Evolutionary conservation across 2,888 invertebrate species (phyloP), one percentile per base, ranked within the genome.

Genomic region (Chouioia cunea): DNA sequence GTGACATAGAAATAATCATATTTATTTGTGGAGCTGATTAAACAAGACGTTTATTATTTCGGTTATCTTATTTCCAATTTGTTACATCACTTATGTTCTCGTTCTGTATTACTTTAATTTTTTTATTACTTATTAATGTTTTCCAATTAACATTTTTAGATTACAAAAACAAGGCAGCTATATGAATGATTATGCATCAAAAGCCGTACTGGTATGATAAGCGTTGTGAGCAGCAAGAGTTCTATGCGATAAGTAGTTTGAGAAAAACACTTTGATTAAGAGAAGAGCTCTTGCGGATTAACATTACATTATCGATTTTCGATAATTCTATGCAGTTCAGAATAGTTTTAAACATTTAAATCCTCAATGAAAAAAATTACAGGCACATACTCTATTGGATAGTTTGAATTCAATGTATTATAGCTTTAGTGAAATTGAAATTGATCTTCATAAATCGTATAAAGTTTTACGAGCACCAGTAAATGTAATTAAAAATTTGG

Each of bases 221-320:
- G 10, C 36, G 6, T 10, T 36, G 36, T 36, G 36, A 36, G 12
- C 10, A 36, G 10, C 36, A 36, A 52, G 27, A 23, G 18, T 14
- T 52, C 20, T 14, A 18, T 6, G 44, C 27, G 44, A 66, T 58
- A 66, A 59, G 59, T 66, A 59, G 59, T 66, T 20, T 46, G n/a
- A 46, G 15, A 59, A 59, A 66, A 66, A 66, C 46, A 46, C 59
- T 52, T 66, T 66, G 66, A 59, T 66, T 20, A 66, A 66, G 66
- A 53, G 66, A 59, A 53, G 59, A 59, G 59, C 66, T 66, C 53
- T 53, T 18, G n/a, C 18, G 52, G 53, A 66, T 66, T 66, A 66
- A 66, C 66, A 66, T 27, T 15, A 46, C 53, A 50, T 66, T 66
- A 66, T 66, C 52, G 66, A 53, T 53, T 47, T 59, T 53, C 53